Base-by-base conservation (phyloP, 2,888 invertebrate species). In the Platynereis dumerilii region DNA sequence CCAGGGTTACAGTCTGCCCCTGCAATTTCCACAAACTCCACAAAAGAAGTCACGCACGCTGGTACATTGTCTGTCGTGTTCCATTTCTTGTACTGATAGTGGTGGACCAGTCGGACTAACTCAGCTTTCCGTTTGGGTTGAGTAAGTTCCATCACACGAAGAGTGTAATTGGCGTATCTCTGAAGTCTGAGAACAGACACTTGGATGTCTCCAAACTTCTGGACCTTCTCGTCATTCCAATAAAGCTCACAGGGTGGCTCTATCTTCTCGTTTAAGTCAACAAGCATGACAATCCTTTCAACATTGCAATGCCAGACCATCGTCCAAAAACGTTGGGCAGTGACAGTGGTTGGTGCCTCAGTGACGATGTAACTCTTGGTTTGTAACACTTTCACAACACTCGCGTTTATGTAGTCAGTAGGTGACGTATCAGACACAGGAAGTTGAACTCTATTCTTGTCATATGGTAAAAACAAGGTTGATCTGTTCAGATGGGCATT, bases 351-450 rank as follows among this genome's bases (percentile, higher is more conserved):
- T 7, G 71, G 72, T 2, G 60, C 29, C 44, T 72, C 71, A 17
- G 70, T 70, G 3, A 72, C 69, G 15, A 72, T 56, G 65, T 67
- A 72, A 24, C 24, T 29, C 12, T 55, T 39, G n/a, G 29, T 26
- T 2, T 61, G 56, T 5, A 62, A 5, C 12, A 57, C 60, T 20
- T 63, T 66, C 15, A 72, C 63, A n/a, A 53, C 39, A 45, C 69
- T 70, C 28, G 71, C 72, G 29, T 72, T 72, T 39, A 72, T 59
- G 57, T 72, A 72, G 22, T 54, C 60, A 10, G 42, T 34, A 22
- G 60, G 60, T 10, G 27, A 42, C 15, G 44, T 39, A 17, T 28
- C 27, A 3, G 7, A 26, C 0, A 24, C 24, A 15, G 24, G 26
- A 17, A 72, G 58, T 12, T 26, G 27, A 22, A 72, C 67, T 24